These are phyloP conservation scores for Fregetta grallaria DNA, from an alignment of 2,113 vertebrate species.

Conservation along the genomic window DNA sequence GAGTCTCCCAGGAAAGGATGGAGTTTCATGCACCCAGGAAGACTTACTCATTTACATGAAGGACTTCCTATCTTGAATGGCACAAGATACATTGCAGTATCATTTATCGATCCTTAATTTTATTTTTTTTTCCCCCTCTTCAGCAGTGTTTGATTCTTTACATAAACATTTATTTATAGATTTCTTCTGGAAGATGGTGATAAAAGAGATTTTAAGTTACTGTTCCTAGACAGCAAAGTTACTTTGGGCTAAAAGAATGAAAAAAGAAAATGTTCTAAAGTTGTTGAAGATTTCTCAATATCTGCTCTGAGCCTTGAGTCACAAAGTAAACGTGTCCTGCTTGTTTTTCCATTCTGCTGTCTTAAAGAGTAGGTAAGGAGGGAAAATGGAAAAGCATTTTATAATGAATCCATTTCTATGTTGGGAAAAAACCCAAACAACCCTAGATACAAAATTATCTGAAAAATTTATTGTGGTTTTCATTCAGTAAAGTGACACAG, in stretches of 20 bases:
- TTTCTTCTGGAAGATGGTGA: slow-evolving; percentile 62
- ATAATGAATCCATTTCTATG: background rate
- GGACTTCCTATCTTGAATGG: slow-evolving; percentile 94
- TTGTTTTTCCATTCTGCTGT: slow-evolving; percentile 60
- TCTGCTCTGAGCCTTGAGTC: slow-evolving; percentile 79
- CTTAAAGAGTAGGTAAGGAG: slow-evolving; percentile 19
- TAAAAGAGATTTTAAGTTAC: slow-evolving; percentile 57
- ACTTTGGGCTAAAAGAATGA: slow-evolving; percentile 60
- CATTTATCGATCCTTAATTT: slow-evolving; percentile 92
- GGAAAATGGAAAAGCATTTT: slow-evolving; percentile 7
- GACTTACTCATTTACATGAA: slow-evolving; percentile 96
- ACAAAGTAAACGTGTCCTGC: slow-evolving; percentile 49
- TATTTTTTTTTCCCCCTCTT: slow-evolving; percentile 4
- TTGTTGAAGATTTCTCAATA: slow-evolving; percentile 46
- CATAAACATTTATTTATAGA: slow-evolving; percentile 70
- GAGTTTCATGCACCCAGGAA: slow-evolving; percentile 98
- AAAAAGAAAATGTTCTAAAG: slow-evolving; percentile 11
- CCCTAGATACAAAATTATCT: background rate
- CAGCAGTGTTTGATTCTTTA: slow-evolving; percentile 31
- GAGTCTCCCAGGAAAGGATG: slow-evolving; percentile 94
- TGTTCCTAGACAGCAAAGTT: slow-evolving; percentile 54
- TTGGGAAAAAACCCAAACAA: background rate
- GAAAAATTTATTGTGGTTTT: background rate
- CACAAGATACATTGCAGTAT: slow-evolving; percentile 96
- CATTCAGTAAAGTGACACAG: background rate